Evolutionary conservation across 2,888 invertebrate species (phyloP).

Genomic region (Coenonympha arcania): DNA sequence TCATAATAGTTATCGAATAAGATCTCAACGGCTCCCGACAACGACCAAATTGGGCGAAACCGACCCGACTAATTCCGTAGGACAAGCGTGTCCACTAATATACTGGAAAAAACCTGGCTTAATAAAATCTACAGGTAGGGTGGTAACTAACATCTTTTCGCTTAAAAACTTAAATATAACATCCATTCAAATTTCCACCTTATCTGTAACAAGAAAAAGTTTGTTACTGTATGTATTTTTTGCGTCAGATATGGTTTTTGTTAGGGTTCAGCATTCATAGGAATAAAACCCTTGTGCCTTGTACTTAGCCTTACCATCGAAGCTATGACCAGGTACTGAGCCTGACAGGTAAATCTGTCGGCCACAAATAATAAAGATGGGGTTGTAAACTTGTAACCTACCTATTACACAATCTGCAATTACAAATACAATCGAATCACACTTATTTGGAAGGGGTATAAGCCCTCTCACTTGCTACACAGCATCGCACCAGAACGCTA

Average conservation of each 20-base stretch:
- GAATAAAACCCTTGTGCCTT: no score
- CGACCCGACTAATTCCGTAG: slow-evolving; percentile 53
- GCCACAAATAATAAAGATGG: no score
- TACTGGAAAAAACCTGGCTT: slow-evolving; percentile 58
- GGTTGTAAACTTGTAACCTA: no score
- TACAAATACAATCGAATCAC: no score
- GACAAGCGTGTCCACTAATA: slow-evolving; percentile 71
- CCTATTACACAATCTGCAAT: no score
- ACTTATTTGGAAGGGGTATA: no score
- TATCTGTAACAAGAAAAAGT: not conserved
- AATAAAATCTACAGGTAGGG: slow-evolving; percentile 65
- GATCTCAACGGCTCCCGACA: slow-evolving; percentile 53
- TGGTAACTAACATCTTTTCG: slow-evolving; percentile 59
- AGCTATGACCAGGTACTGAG: no score
- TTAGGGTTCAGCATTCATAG: no score
- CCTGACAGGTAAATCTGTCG: no score
- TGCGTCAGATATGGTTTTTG: slow-evolving; percentile 32
- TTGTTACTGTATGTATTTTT: slow-evolving; percentile 7
- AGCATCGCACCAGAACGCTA: no score
- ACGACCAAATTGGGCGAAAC: slow-evolving; percentile 43
- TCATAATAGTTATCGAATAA: slow-evolving; percentile 38
- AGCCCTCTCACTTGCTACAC: no score
- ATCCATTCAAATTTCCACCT: slow-evolving; percentile 12
- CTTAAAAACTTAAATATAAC: slow-evolving; percentile 38
- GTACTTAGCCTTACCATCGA: no score